A percentile compares a stretch with the other conserved stretches of the same genome.
Evolutionary conservation across 2,797 vertebrate genomes (phyloP).

Genomic region (Poecilia wingei): DNA sequence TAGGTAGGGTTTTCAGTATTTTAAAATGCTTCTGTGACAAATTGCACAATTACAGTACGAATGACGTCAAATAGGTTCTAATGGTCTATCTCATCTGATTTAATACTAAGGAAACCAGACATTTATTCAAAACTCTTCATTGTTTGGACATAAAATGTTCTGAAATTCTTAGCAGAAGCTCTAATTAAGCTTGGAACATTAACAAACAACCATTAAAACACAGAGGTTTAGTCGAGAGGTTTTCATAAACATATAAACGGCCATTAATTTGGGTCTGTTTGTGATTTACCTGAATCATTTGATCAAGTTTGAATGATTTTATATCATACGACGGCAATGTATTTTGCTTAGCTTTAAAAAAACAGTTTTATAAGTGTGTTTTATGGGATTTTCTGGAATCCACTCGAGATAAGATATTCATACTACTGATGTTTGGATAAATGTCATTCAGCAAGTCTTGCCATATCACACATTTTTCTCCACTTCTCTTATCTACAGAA

Average conservation of each 20-base stretch:
- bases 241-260: neutral
- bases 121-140: slow-evolving; percentile 32
- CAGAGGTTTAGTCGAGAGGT: neutral
- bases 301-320: neutral
- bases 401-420: neutral
- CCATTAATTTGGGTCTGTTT: neutral
- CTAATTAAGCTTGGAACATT: neutral
- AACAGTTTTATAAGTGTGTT: no score
- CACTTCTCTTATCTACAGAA: neutral
- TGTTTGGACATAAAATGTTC: slow-evolving; percentile 22
- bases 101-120: slow-evolving; percentile 34
- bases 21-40: slow-evolving; percentile 54
- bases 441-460: neutral
- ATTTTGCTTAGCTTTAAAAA: neutral
- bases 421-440: neutral
- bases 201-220: neutral
- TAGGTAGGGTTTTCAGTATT: slow-evolving; percentile 57
- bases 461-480: neutral
- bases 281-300: neutral
- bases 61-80: slow-evolving; percentile 31
- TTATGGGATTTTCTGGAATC: neutral
- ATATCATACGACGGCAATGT: neutral
- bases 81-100: slow-evolving; percentile 19
- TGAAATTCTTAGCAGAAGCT: neutral
- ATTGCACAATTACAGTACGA: slow-evolving; percentile 66